Conservation (phyloP, 2,797 vertebrate genomes). For the Anas capensis region DNA sequence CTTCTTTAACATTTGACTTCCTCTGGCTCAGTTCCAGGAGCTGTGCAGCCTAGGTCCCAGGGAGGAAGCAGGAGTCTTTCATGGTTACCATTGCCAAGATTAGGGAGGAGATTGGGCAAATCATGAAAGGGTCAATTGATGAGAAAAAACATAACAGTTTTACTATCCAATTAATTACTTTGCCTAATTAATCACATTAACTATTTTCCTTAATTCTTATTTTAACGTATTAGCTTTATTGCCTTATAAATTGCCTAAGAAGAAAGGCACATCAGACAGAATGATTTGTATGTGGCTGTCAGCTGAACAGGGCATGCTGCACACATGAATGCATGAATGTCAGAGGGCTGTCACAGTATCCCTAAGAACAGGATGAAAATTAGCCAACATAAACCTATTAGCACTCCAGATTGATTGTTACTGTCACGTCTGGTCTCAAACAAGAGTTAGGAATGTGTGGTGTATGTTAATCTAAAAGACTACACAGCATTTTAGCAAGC, state of each 20-base stretch:
- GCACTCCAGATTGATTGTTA: constrained; percentile 24
- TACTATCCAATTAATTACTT: not conserved
- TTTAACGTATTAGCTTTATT: not conserved
- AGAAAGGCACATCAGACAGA: not conserved
- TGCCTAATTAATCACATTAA: not conserved
- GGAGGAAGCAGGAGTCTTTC: not conserved
- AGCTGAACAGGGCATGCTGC: not conserved
- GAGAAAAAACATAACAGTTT: not conserved
- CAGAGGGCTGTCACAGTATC: not conserved
- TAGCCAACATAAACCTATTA: constrained; percentile 44
- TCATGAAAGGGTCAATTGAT: not conserved
- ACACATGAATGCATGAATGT: not conserved
- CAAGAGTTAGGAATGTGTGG: not conserved
- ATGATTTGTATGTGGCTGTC: not conserved
- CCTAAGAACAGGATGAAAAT: constrained; percentile 1
- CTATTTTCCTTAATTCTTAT: not conserved
- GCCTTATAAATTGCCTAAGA: not conserved
- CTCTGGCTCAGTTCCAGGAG: not conserved
- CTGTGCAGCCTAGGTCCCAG: not conserved
- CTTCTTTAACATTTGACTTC: not conserved
- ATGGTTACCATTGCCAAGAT: not conserved
- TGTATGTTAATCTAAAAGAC: not conserved
- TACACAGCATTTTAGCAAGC: not conserved
- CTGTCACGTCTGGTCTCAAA: not conserved
- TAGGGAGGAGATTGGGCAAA: not conserved